Percentiles rank a stretch among this genome's conserved stretches.
Evolutionary conservation across 2,888 invertebrate genomes (phyloP).

Genomic region (Teinopalpus imperialis): DNA sequence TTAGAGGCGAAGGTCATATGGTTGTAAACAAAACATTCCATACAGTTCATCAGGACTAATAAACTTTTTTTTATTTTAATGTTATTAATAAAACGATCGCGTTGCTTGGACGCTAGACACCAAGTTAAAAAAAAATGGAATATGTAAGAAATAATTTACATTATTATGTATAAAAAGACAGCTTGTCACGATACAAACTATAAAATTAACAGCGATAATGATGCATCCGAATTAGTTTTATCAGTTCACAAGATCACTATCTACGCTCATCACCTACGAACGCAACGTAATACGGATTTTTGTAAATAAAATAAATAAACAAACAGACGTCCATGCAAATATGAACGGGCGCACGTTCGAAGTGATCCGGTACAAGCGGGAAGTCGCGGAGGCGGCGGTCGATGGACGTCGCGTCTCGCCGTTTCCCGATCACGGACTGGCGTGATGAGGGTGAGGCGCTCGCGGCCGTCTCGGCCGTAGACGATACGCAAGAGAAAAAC

Average conservation of each 20-base stretch:
- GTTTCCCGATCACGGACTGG: slow-evolving; percentile 54
- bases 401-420: slow-evolving; percentile 55
- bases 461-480: slow-evolving; percentile 10
- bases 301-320: background rate
- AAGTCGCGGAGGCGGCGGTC: slow-evolving; percentile 29
- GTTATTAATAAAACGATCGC: background rate
- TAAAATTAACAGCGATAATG: too few relatives aligned
- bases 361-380: slow-evolving; percentile 18
- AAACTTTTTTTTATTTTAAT: background rate
- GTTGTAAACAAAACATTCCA: slow-evolving; percentile 24
- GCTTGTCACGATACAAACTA: too few relatives aligned
- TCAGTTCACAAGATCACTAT: slow-evolving; percentile 5
- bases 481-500: slow-evolving; percentile 3
- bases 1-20: slow-evolving; percentile 11
- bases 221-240: too few relatives aligned
- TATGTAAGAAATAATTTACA: too few relatives aligned
- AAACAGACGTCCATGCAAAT: background rate
- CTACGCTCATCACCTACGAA: slow-evolving; percentile 2
- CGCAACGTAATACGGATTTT: background rate
- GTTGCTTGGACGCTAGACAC: too few relatives aligned
- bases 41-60: slow-evolving; percentile 1
- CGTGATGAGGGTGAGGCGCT: slow-evolving; percentile 17
- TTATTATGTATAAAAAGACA: too few relatives aligned
- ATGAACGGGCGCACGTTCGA: background rate
- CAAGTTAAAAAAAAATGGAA: too few relatives aligned